These are phyloP conservation scores for Rhea pennata DNA, from an alignment of 2,113 vertebrate genomes.

Conservation along the genomic window DNA sequence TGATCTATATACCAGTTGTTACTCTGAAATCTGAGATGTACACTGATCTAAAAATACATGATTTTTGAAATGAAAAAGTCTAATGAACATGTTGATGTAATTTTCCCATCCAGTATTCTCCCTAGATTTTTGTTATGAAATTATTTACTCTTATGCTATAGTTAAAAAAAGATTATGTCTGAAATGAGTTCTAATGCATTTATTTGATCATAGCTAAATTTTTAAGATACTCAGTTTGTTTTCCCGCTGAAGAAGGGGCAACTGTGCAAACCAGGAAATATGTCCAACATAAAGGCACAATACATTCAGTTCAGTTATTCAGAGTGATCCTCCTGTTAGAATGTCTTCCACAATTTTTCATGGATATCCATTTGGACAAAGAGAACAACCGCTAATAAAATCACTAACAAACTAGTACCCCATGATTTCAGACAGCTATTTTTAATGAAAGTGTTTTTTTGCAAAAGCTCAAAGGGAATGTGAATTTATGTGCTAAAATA, in stretches of 20 bases:
- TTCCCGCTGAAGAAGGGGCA: neutral
- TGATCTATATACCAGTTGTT: neutral
- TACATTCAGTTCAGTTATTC: neutral
- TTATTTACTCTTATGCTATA: neutral
- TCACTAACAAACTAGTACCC: neutral
- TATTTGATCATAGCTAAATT: neutral
- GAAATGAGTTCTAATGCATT: neutral
- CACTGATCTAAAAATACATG: neutral
- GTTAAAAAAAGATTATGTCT: neutral
- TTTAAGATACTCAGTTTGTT: rapidly evolving
- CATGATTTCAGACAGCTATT: neutral
- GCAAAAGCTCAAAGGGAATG: neutral
- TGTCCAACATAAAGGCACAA: neutral
- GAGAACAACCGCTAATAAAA: neutral
- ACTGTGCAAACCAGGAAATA: neutral
- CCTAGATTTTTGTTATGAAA: neutral
- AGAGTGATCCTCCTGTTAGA: neutral
- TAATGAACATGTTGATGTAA: neutral
- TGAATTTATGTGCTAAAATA: neutral
- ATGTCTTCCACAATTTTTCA: neutral
- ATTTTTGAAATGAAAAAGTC: neutral
- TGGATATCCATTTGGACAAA: neutral
- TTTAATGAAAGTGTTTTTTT: neutral
- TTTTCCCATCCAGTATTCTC: neutral
- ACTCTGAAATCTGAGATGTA: neutral